These are phyloP conservation scores for Scaptodrosophila latifasciaeformis DNA, from an alignment of 2,888 invertebrate species.

Conservation along the genomic window DNA sequence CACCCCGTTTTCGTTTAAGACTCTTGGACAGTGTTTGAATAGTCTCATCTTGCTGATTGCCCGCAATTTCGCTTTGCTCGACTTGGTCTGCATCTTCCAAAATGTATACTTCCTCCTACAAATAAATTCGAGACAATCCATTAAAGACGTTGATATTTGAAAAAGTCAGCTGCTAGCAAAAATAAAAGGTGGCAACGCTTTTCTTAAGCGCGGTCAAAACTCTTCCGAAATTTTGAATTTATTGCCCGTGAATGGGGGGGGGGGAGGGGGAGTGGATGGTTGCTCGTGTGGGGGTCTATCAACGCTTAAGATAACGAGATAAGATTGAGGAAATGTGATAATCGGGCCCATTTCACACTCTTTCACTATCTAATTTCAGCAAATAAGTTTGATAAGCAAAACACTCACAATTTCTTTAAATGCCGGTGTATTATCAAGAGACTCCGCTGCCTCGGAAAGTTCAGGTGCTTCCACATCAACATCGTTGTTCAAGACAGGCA, in stretches of 20 bases:
- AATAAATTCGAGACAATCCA: too few species aligned
- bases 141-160: too few species aligned
- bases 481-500: too few species aligned
- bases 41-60: conserved; percentile 34
- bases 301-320: not conserved
- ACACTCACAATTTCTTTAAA: conserved; percentile 48
- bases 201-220: conserved; percentile 20
- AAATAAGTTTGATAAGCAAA: not conserved
- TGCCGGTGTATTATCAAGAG: not conserved
- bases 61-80: not conserved
- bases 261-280: too few species aligned
- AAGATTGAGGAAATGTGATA: too few species aligned
- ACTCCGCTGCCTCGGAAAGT: too few species aligned
- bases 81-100: conserved; percentile 36
- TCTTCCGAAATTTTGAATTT: too few species aligned
- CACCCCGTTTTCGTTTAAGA: conserved; percentile 7
- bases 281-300: not conserved
- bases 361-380: not conserved
- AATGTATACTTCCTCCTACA: conserved; percentile 53
- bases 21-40: not conserved
- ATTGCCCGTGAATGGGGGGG: too few species aligned
- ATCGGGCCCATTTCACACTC: not conserved
- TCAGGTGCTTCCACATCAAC: too few species aligned
- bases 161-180: not conserved
- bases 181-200: too few species aligned